phyloP scores from a whole-genome alignment of 2,888 invertebrate species.

The Melinaea menophilus region DNA sequence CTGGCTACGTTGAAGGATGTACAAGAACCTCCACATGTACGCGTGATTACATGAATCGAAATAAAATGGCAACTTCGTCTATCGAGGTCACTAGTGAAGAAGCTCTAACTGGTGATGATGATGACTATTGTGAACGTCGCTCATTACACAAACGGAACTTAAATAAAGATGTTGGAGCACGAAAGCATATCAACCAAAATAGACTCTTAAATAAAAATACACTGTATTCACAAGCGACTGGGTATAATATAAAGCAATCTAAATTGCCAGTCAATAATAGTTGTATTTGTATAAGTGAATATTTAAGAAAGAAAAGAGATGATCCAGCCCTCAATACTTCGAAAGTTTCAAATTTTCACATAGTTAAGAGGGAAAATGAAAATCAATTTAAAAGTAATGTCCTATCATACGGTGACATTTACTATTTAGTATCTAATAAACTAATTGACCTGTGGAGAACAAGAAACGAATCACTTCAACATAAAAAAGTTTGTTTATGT shows the following conservation, averaged over 20 bases:
- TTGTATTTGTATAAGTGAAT: conserved; percentile 14
- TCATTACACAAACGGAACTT: conserved; percentile 53
- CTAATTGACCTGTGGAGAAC: conserved; percentile 37
- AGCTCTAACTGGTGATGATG: conserved; percentile 41
- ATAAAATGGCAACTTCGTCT: conserved; percentile 47
- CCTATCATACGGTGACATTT: conserved; percentile 44
- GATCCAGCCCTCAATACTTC: not conserved
- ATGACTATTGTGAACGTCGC: conserved; percentile 66
- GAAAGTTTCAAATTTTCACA: conserved; percentile 17
- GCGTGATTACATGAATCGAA: conserved; percentile 58
- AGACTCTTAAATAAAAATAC: not conserved
- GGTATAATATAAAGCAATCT: too few species aligned
- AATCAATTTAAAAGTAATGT: conserved; percentile 20
- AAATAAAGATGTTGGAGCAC: conserved; percentile 23
- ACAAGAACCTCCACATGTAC: conserved; percentile 69
- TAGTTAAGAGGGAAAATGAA: conserved; percentile 15
- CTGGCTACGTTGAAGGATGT: conserved; percentile 67
- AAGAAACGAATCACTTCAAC: conserved; percentile 21
- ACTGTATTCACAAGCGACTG: not conserved
- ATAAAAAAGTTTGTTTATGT: conserved; percentile 31
- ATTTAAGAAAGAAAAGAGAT: conserved; percentile 25
- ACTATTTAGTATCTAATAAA: conserved; percentile 42
- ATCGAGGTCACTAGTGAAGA: conserved; percentile 27
- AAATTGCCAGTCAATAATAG: too few species aligned
- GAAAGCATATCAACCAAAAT: conserved; percentile 20